Base-by-base conservation (phyloP, 2,113 vertebrate genomes). In the Archilochus colubris region DNA sequence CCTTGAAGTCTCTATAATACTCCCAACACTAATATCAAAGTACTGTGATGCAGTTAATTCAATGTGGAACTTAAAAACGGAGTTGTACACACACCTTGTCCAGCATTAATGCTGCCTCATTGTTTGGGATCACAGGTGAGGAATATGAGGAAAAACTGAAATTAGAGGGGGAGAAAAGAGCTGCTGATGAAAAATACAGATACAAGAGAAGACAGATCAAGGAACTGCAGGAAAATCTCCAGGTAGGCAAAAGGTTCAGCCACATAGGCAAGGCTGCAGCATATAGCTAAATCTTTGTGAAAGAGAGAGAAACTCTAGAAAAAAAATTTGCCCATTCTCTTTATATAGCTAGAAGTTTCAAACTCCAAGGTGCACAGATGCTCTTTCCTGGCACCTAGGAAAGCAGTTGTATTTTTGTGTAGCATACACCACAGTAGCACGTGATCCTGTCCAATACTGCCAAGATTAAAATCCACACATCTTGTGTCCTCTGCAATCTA, bases 171-270 rank as follows among this genome's bases (percentile, higher is more conserved):
- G 97, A 99, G 91, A 97, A 98, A 94, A 98, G 62, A 94, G 97
- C 96, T 18, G 96, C 75, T 22, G 98, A 98, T 66, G 98, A 98
- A 86, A 98, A 97, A 53, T 95, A 98, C 48, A 98, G 93, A 87
- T 92, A 96, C 40, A 99, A 98, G 91, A 97, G 91, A 97, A 97
- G 96, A 81, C 97, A 98, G 82, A 97, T 99, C 54, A 96, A 97
- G 79, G 98, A 99, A 88, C 98, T 99, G 61, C 97, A 99, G 86
- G 98, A 98, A 85, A 98, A 99, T 15, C 72, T 98, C 54, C 97
- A 99, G 98, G 99, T 99, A 97, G 51, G 22, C 30, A 62, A 36
- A 69, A 67, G 38, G 64, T 83, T 25, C 5, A 8, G 40, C 44
- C 22, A 30, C 30, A 53, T 14, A 78, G 9, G 36, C 7, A 44